phyloP scores from a whole-genome alignment of 2,888 invertebrate genomes.

The Cyclophora albipunctata region DNA sequence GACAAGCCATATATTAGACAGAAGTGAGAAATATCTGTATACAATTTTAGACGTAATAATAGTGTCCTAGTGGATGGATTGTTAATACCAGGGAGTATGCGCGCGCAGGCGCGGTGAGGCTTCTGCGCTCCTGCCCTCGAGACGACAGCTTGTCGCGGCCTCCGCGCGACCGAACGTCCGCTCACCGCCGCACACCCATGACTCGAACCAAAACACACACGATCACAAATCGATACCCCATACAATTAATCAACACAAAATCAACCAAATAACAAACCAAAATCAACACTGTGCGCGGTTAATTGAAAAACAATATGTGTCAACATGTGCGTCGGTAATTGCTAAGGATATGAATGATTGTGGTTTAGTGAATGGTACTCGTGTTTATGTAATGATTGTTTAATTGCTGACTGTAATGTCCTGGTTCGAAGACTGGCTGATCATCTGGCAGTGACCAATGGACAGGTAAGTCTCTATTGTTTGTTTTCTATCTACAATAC shows the following conservation, averaged over 20 bases:
- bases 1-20: too few species aligned
- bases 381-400: slow-evolving; percentile 27
- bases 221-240: slow-evolving; percentile 55
- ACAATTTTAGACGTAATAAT: slow-evolving; percentile 2
- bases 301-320: slow-evolving; percentile 15
- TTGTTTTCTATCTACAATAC: not conserved
- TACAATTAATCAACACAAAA: slow-evolving; percentile 38
- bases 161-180: slow-evolving; percentile 50
- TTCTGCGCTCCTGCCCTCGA: slow-evolving; percentile 47
- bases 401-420: slow-evolving; percentile 28
- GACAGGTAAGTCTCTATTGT: slow-evolving; percentile 25
- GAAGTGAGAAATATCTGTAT: too few species aligned
- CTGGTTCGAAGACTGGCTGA: slow-evolving; percentile 18
- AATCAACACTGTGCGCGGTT: slow-evolving; percentile 17
- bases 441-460: slow-evolving; percentile 16
- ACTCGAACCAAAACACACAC: slow-evolving; percentile 26
- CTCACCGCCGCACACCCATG: slow-evolving; percentile 24
- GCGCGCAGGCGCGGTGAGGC: slow-evolving; percentile 56
- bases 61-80: slow-evolving; percentile 34
- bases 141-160: slow-evolving; percentile 46
- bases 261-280: slow-evolving; percentile 32
- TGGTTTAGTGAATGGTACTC: slow-evolving; percentile 41
- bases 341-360: not conserved
- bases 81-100: slow-evolving; percentile 36
- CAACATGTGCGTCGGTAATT: slow-evolving; percentile 10